phyloP scores from a whole-genome alignment of 2,888 invertebrate genomes.

The Muscina levida region DNA sequence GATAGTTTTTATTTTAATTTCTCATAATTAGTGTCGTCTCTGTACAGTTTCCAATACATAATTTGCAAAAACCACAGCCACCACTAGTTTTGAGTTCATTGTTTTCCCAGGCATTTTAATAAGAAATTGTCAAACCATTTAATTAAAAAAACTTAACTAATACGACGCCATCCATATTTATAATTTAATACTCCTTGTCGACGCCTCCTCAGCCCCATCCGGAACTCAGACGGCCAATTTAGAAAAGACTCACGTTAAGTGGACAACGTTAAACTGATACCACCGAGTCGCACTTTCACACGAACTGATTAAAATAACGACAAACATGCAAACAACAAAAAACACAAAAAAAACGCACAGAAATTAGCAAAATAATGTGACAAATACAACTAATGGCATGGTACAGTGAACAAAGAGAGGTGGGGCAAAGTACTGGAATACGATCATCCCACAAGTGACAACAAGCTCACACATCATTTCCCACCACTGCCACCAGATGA shows the following conservation, averaged over 20 bases:
- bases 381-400: conserved; percentile 16
- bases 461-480: not conserved
- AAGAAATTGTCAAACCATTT: conserved; percentile 71
- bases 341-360: conserved; percentile 40
- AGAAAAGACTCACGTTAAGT: not conserved
- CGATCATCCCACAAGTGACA: conserved; percentile 1
- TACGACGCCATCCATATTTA: conserved; percentile 47
- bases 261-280: conserved; percentile 25
- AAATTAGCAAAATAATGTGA: conserved; percentile 33
- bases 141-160: conserved; percentile 69
- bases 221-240: conserved; percentile 6
- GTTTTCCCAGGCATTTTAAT: conserved; percentile 73
- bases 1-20: no score
- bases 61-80: no score
- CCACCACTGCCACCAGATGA: not conserved
- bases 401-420: not conserved
- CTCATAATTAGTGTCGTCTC: no score
- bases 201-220: not conserved
- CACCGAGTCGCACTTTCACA: conserved; percentile 35
- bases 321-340: conserved; percentile 42
- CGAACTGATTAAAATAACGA: conserved; percentile 46
- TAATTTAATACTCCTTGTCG: conserved; percentile 5
- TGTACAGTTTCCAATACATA: no score
- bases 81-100: conserved; percentile 50
- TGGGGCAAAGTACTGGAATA: not conserved